Evolutionary conservation across 2,797 vertebrate genomes (phyloP).

Genomic region (Botia kubotai): DNA sequence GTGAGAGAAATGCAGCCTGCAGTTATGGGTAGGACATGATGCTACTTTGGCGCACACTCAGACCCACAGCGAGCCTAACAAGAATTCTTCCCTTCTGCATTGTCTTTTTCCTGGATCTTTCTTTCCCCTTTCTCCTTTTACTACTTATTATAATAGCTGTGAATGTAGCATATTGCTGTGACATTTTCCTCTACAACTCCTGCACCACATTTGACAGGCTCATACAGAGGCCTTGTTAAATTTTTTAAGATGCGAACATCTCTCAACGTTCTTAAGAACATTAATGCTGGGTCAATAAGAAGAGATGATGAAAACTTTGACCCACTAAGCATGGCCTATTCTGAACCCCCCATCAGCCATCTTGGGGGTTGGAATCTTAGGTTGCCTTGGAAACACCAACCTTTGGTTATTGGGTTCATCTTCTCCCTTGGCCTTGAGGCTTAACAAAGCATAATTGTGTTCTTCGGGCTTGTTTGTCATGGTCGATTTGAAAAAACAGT

Average conservation of each 20-base stretch:
- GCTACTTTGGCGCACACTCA: slow-evolving; percentile 29
- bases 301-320: not conserved
- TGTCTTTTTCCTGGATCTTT: not conserved
- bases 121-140: not conserved
- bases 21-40: slow-evolving; percentile 31
- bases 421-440: slow-evolving; percentile 1
- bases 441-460: not conserved
- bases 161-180: slow-evolving; percentile 6
- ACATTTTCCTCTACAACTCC: slow-evolving; percentile 2
- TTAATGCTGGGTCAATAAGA: not conserved
- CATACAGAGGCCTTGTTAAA: not conserved
- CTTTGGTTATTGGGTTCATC: not conserved
- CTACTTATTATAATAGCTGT: not conserved
- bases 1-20: slow-evolving; percentile 42
- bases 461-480: not conserved
- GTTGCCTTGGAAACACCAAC: slow-evolving; percentile 18
- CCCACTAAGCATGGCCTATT: not conserved
- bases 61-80: not conserved
- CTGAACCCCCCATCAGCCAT: not conserved
- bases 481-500: not conserved
- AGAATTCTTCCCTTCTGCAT: not conserved
- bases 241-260: not conserved
- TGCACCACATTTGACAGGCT: not conserved
- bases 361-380: not conserved
- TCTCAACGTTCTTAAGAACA: not conserved